These are phyloP conservation scores for Drosophila sechellia DNA, from an alignment of 1,140 invertebrate genomes.

Conservation along the genomic window DNA sequence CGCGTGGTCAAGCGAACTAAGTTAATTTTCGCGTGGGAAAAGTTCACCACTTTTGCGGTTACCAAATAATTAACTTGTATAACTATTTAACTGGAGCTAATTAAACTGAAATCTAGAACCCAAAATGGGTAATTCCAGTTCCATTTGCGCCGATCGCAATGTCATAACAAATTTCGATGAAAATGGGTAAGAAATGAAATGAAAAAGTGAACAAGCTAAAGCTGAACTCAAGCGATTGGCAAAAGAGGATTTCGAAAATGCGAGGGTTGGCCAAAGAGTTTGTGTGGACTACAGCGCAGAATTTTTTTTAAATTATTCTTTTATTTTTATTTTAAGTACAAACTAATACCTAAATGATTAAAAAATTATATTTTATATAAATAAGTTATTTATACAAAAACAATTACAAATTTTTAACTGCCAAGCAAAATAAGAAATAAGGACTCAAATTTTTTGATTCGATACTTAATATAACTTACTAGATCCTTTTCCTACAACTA, in stretches of 20 bases:
- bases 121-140: conserved; percentile 82
- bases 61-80: background rate
- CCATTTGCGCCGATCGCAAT: conserved; percentile 75
- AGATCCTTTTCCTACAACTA: conserved; percentile 24
- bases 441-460: background rate
- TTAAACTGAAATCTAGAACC: conserved; percentile 4
- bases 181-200: conserved; percentile 67
- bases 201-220: background rate
- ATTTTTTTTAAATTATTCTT: too few relatives aligned
- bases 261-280: conserved; percentile 25
- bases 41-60: background rate
- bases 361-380: too few relatives aligned
- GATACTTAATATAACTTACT: background rate
- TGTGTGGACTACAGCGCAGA: background rate
- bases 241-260: background rate
- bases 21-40: conserved; percentile 18
- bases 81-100: background rate
- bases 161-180: conserved; percentile 70
- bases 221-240: background rate
- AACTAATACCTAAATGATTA: too few relatives aligned
- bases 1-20: background rate
- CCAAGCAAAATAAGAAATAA: too few relatives aligned
- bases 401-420: too few relatives aligned
- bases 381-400: too few relatives aligned
- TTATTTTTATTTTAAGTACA: too few relatives aligned